Conservation (phyloP, 2,888 invertebrate genomes). For the Drosophila helvetica region DNA sequence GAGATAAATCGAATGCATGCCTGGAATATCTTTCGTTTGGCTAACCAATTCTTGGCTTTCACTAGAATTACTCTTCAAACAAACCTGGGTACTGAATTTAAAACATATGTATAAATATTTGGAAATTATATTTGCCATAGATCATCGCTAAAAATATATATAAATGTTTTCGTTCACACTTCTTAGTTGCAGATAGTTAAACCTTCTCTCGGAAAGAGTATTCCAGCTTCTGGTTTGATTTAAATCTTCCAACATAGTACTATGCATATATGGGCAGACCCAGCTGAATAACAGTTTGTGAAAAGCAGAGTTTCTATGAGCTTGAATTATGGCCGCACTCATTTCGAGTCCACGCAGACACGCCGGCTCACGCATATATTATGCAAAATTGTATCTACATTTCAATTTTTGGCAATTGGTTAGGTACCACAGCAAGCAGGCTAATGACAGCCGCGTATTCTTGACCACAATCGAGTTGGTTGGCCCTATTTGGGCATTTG, state of each 20-base stretch:
- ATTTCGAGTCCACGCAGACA: constrained; percentile 40
- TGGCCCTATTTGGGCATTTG: constrained; percentile 28
- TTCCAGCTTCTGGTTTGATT: neutral
- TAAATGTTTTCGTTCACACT: no score
- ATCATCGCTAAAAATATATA: neutral
- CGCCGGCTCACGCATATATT: constrained; percentile 57
- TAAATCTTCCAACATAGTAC: neutral
- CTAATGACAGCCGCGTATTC: constrained; percentile 43
- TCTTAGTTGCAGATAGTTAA: no score
- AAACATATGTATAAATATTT: neutral
- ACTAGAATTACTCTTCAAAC: neutral
- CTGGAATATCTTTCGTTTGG: neutral
- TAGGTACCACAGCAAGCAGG: constrained; percentile 18
- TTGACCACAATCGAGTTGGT: constrained; percentile 44
- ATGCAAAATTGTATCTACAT: constrained; percentile 53
- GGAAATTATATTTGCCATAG: neutral
- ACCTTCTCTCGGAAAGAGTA: constrained; percentile 14
- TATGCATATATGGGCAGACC: neutral
- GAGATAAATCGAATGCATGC: constrained; percentile 12
- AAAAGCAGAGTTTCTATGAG: constrained; percentile 25
- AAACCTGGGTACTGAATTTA: neutral
- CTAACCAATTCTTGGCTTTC: neutral
- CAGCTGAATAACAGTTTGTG: constrained; percentile 37
- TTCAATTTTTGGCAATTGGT: constrained; percentile 43
- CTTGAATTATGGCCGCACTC: constrained; percentile 38